Base-by-base conservation (phyloP, 2,797 vertebrate genomes). In the Simalia tracyae region DNA sequence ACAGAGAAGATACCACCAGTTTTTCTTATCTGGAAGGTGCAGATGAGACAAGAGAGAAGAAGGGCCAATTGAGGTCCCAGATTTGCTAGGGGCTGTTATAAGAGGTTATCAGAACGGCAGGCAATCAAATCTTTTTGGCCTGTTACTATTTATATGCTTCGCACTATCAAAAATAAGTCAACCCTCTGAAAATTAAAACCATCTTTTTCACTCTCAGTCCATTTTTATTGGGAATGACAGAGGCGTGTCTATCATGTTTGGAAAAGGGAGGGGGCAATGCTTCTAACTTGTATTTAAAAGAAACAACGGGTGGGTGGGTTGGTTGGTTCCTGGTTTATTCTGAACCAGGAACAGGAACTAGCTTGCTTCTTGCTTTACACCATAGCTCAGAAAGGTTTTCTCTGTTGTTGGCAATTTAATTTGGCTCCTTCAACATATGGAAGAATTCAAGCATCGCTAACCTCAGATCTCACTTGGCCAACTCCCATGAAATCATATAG, bases 391-490 rank as follows among this genome's bases (percentile, higher is more conserved):
- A 15, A 72, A 72, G 42, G 72, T 3, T 8, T 81, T 31, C 81
- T 22, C 11, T 90, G 61, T 54, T 54, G 50, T 54, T 54, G 50
- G 50, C 12, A 3, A 22, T 66, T 60, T 12, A 28, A 84, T 42
- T 84, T 84, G 90, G 50, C 84, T 94, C 61, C 88, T 91, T 85
- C 92, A 36, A 89, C 64, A 54, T 2, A 3, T 14, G 46, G 28
- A 85, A 11, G 31, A 64, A 84, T 59, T 1, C 92, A 92, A 86
- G 91, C 86, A 0, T 0, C 94, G 91, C 90, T 66, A 66, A 63
- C 94, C 95, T 90, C n/a, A 90, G 68, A 90, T 68, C 94, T 92
- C 63, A 92, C 94, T 93, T 89, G 95, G 90, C 90, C 93, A 94
- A 94, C 76, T 86, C 1, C 0, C 96, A 92, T 90, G 88, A 96